Evolutionary conservation across 2,113 vertebrate genomes (phyloP), one percentile per base, ranked within the genome.

Genomic region (Lanius collurio): DNA sequence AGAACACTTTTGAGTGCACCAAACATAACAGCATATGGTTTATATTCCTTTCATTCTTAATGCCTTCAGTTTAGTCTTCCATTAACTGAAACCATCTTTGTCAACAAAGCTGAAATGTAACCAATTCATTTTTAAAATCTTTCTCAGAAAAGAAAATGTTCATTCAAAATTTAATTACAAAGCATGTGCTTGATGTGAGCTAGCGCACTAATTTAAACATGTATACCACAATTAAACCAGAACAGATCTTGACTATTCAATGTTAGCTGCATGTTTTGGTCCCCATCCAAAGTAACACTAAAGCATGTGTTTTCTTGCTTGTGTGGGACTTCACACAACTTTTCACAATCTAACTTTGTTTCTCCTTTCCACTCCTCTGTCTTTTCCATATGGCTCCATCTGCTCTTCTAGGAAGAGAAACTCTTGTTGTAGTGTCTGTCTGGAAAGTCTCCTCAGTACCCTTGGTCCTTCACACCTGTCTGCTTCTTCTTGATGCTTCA

Each of bases 81-180:
- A 85, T 77, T 90, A 95, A 95, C 30, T 60, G 39, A 97, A 94
- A 95, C 53, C 68, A 90, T 77, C 82, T 86, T 95, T 85, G 85
- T 88, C 82, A 86, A 91, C 42, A 77, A 83, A 89, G 55, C 16
- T 79, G 37, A 88, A 77, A 42, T 52, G 83, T 31, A 83, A 70
- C 10, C 27, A 78, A 70, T 67, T 88, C 33, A 90, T 86, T 90
- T 87, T 71, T 16, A 12, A 91, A 83, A 52, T 26, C 21, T 71
- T 83, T 92, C 78, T 74, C 65, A 65, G 69, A 92, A 87, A 92
- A 70, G 23, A 60, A 67, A 76, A 84, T 37, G 31, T 81, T 6
- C 1, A 83, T 91, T 89, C 56, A 91, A 91, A 91, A 84, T 50
- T 78, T 74, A 96, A 89, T 91, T 84, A 76, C 35, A 35, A 89